A percentile compares a stretch with the other conserved stretches of the same genome.
These are phyloP conservation scores for Zaprionus capensis DNA, from an alignment of 1,140 invertebrate species.

Conservation along the genomic window DNA sequence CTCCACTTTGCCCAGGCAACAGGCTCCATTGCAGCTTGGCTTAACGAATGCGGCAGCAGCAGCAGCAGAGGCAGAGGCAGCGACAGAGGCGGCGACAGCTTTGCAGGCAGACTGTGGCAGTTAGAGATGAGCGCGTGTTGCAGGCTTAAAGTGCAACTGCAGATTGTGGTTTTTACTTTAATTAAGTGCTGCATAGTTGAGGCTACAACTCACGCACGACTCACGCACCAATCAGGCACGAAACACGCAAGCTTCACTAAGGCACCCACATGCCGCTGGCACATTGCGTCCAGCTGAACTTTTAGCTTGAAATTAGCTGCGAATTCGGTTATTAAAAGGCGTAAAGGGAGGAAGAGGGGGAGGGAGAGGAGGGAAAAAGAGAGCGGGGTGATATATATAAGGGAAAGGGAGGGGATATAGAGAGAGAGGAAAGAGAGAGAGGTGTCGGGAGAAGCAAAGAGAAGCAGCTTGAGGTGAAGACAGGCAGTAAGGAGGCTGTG, in stretches of 20 bases:
- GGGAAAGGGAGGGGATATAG: too few species aligned
- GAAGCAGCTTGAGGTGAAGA: too few species aligned
- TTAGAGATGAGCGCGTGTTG: not conserved
- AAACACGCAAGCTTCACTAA: slow-evolving; percentile 34
- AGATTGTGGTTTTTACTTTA: not conserved
- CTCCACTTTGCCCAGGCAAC: slow-evolving; percentile 69
- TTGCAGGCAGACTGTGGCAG: not conserved
- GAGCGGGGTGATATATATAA: not conserved
- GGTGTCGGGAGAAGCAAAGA: not conserved
- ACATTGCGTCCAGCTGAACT: slow-evolving; percentile 35
- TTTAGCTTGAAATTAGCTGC: slow-evolving; percentile 65
- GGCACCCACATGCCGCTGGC: slow-evolving; percentile 48
- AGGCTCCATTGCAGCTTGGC: slow-evolving; percentile 39
- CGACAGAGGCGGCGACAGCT: not conserved
- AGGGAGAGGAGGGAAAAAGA: slow-evolving; percentile 6
- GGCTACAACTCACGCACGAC: too few species aligned
- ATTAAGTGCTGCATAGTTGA: not conserved
- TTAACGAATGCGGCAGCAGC: slow-evolving; percentile 60
- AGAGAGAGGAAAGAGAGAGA: not conserved
- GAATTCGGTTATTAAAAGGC: slow-evolving; percentile 79
- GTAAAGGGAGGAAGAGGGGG: slow-evolving; percentile 26
- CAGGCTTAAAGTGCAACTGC: not conserved
- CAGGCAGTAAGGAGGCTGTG: too few species aligned
- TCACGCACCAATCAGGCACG: not conserved
- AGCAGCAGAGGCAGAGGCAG: too few species aligned